These are phyloP conservation scores for Malachius bipustulatus DNA, from an alignment of 2,888 invertebrate genomes.

Conservation along the genomic window DNA sequence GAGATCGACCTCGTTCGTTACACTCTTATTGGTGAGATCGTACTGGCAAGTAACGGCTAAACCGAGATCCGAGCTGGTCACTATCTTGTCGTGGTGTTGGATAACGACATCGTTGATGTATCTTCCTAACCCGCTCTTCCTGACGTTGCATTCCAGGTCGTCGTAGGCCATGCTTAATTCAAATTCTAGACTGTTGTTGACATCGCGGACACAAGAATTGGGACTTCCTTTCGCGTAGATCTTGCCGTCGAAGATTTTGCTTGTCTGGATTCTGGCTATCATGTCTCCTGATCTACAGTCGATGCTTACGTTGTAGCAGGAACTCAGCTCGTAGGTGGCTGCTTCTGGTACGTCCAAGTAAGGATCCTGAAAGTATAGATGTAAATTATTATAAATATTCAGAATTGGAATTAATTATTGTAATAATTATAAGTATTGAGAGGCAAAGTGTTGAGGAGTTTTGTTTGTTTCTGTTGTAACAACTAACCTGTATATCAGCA, in stretches of 20 bases:
- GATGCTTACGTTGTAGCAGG: slow-evolving; percentile 89
- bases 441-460: no score
- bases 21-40: slow-evolving; percentile 87
- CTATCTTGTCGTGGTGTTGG: slow-evolving; percentile 91
- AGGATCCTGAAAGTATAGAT: slow-evolving; percentile 52
- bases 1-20: slow-evolving; percentile 82
- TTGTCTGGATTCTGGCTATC: slow-evolving; percentile 85
- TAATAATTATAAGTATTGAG: no score
- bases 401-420: no score
- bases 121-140: slow-evolving; percentile 71
- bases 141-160: slow-evolving; percentile 85
- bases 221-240: slow-evolving; percentile 91
- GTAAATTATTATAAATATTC: background rate
- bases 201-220: slow-evolving; percentile 82
- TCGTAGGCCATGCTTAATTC: slow-evolving; percentile 86
- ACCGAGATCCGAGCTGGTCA: slow-evolving; percentile 87
- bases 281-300: slow-evolving; percentile 87
- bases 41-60: slow-evolving; percentile 89
- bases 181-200: slow-evolving; percentile 78
- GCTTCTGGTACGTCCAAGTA: slow-evolving; percentile 85
- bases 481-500: slow-evolving; percentile 67
- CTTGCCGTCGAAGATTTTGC: slow-evolving; percentile 86
- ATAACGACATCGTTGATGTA: slow-evolving; percentile 82
- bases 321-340: slow-evolving; percentile 81
- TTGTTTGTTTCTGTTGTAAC: background rate